Conservation (phyloP, 2,888 invertebrate species). For the Teleogryllus oceanicus region DNA sequence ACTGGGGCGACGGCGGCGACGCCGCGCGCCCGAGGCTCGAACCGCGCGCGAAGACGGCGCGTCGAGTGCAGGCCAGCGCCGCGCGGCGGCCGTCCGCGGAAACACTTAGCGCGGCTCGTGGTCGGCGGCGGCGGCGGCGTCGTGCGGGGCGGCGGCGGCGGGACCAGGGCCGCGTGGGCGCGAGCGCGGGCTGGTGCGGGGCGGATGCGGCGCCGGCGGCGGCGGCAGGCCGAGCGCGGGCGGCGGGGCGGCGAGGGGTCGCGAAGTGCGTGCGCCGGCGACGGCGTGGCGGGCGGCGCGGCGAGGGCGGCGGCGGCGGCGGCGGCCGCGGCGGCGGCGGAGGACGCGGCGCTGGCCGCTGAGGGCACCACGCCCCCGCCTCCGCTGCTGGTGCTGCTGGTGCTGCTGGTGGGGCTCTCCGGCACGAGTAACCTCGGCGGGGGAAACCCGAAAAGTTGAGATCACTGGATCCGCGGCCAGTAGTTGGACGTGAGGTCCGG, state of each 20-base stretch:
- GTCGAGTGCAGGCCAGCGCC: not conserved
- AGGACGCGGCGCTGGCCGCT: constrained; percentile 46
- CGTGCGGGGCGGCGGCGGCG: not conserved
- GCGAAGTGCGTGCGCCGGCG: constrained; percentile 20
- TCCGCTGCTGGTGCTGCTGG: constrained; percentile 50
- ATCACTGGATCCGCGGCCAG: constrained; percentile 92
- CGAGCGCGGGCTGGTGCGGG: no score
- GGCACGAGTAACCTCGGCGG: constrained; percentile 66
- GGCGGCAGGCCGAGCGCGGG: constrained; percentile 24
- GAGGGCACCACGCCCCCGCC: constrained; percentile 48
- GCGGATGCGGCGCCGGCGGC: constrained; percentile 11
- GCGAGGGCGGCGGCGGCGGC: constrained; percentile 33
- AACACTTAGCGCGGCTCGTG: not conserved
- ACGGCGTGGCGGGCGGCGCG: constrained; percentile 26
- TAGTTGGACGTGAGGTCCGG: constrained; percentile 77
- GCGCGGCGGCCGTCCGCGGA: not conserved
- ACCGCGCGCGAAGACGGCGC: no score
- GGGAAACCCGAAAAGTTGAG: constrained; percentile 58
- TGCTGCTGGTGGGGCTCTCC: constrained; percentile 41
- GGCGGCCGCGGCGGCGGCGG: constrained; percentile 43
- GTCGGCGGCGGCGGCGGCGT: not conserved
- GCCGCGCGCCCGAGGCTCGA: no score
- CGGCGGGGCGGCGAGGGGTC: constrained; percentile 25
- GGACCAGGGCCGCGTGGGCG: constrained; percentile 2
- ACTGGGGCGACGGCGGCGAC: no score